Evolutionary conservation across 2,113 vertebrate species (phyloP).

Genomic region (Chaetodon trifascialis): DNA sequence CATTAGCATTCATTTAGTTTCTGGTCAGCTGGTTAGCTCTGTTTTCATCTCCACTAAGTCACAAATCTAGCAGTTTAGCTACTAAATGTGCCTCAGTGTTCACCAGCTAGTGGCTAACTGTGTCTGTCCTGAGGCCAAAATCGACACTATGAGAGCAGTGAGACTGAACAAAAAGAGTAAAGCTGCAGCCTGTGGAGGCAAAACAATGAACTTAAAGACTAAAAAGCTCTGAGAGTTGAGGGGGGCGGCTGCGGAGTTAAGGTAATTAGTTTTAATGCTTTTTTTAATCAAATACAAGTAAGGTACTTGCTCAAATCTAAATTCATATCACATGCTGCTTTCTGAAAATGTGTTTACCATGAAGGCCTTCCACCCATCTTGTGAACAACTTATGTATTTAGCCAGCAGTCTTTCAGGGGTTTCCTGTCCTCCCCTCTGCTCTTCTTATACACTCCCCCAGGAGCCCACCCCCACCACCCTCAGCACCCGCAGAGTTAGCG

Average conservation of each 20-base stretch:
- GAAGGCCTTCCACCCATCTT: conserved; percentile 38
- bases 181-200: neutral
- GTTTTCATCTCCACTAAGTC: neutral
- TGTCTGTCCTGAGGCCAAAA: too few relatives aligned
- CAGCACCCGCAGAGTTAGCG: conserved; percentile 38
- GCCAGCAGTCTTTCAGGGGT: conserved; percentile 37
- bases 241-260: neutral
- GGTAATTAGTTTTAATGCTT: neutral
- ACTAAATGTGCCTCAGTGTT: conserved; percentile 4
- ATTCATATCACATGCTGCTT: neutral
- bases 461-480: conserved; percentile 9
- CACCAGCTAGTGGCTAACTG: neutral
- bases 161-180: too few relatives aligned
- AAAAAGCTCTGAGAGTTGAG: neutral
- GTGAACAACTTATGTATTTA: conserved; percentile 51
- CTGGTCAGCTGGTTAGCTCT: neutral
- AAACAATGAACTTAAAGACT: neutral
- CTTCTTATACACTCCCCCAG: conserved; percentile 41
- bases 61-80: conserved; percentile 5
- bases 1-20: neutral
- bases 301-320: neutral
- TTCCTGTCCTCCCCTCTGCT: conserved; percentile 61
- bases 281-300: neutral
- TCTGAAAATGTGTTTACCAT: conserved; percentile 26
- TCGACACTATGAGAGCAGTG: too few relatives aligned